Evolutionary conservation across 2,888 invertebrate species (phyloP), one percentile per base, ranked within the genome.

Genomic region (Yponomeuta evonymella): DNA sequence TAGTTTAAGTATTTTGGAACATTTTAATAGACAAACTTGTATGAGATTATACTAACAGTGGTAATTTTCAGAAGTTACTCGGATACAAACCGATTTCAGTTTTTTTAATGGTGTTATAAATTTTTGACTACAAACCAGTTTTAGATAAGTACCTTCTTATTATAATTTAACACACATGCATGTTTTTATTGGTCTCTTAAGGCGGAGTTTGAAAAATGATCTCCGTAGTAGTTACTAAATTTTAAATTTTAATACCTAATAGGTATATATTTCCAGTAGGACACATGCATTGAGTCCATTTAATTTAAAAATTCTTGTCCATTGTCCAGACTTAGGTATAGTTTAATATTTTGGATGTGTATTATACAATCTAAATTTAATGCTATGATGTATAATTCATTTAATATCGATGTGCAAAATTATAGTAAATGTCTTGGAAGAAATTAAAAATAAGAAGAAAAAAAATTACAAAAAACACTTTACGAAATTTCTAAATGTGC

Each of bases 401-500:
- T 87, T 80, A 88, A 87, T 87, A 88, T 92, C 81, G 90, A 88
- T 92, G 92, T 92, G 92, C 90, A 90, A 92, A 91, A 90, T 90
- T 91, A 90, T 92, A 91, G 88, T 91, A 89, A 90, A 90, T 90
- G 91, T 92, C 90, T 92, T 90, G 90, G 90, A 91, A 90, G 89
- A 91, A 58, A 58, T 89, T 90, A 90, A 91, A 91, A 90, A 87
- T 88, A 86, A 88, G 84, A 84, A 71, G 23, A 51, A 71, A 62
- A 88, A 89, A 90, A 92, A 90, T 89, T 87, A 89, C 87, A 91
- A 91, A 90, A 43, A 90, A 91, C 85, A 92, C 87, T 90, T 92
- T 90, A 90, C 83, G 85, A 90, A 92, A 89, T 90, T 92, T 92
- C 92, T 93, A 90, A 92, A 92, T 92, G 93, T 93, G 93, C 92